Evolutionary conservation across 2,888 invertebrate genomes (phyloP).

Genomic region (Drosophila recens): DNA sequence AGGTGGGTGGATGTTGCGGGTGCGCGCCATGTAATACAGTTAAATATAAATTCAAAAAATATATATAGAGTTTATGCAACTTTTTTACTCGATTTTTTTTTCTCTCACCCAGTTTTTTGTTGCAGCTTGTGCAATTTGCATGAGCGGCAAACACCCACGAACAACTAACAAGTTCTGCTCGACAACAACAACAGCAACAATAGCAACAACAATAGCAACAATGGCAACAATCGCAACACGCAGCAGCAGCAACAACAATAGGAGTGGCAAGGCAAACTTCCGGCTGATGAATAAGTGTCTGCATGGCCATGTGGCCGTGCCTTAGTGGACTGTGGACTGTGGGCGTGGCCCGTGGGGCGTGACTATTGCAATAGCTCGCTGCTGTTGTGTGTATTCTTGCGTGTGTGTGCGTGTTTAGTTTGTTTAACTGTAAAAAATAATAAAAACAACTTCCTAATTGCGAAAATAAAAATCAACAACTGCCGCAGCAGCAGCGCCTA

Average conservation of each 20-base stretch:
- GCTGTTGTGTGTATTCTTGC: slow-evolving; percentile 4
- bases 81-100: slow-evolving; percentile 49
- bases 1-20: slow-evolving; percentile 17
- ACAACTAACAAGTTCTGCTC: slow-evolving; percentile 77
- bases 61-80: slow-evolving; percentile 60
- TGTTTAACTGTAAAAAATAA: slow-evolving; percentile 67
- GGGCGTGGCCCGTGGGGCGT: slow-evolving; percentile 47
- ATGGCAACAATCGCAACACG: slow-evolving; percentile 31
- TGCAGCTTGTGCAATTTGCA: slow-evolving; percentile 74
- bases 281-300: slow-evolving; percentile 81
- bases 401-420: slow-evolving; percentile 62
- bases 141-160: slow-evolving; percentile 80
- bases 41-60: slow-evolving; percentile 74
- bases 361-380: slow-evolving; percentile 49
- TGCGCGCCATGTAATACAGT: slow-evolving; percentile 63
- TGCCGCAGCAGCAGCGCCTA: slow-evolving; percentile 42
- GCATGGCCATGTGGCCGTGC: slow-evolving; percentile 49
- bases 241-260: slow-evolving; percentile 38
- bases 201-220: slow-evolving; percentile 32
- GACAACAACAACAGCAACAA: slow-evolving; percentile 40
- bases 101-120: slow-evolving; percentile 16
- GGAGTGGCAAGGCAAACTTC: slow-evolving; percentile 72
- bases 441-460: slow-evolving; percentile 79
- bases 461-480: slow-evolving; percentile 76
- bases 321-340: slow-evolving; percentile 26